Evolutionary conservation across 2,113 vertebrate genomes (phyloP), one percentile per base, ranked within the genome.

Genomic region (Dipodomys merriami): DNA sequence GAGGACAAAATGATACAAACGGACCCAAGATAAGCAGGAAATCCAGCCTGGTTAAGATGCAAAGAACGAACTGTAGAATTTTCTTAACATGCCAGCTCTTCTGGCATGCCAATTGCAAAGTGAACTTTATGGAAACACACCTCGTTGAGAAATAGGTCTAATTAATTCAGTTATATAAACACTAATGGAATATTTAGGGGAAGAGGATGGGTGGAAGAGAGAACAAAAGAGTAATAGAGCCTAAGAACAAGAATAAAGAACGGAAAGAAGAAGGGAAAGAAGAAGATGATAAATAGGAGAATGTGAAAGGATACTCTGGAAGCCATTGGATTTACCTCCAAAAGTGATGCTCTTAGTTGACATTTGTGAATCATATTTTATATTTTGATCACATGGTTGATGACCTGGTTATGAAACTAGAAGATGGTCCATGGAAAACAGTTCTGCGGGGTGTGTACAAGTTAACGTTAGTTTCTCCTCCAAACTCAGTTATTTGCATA

Each of bases 31-130:
- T 92, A 96, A 89, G 94, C 93, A 81, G 65, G 22, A 62, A 95
- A 95, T 87, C 65, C 57, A 73, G 90, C 71, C 84, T 67, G 86
- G 73, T 35, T 89, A 89, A 90, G 81, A 94, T 25, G 93, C 94
- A 94, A 95, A 95, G 96, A 95, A 96, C 93, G 96, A 94, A 96
- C 20, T 95, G 91, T 90, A 89, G 65, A 72, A 33, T 94, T 95
- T 79, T 91, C 84, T 78, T 84, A 89, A 89, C 74, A 94, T 72
- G 82, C 91, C 78, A 91, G 94, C 68, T 95, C 91, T 96, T 91
- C 91, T 95, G 57, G 82, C 90, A 71, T 60, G 93, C 95, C 84
- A 90, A 94, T 69, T 91, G 91, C 90, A 95, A 92, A 94, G 85
- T n/a, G 91, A 95, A 96, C 88, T 95, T 96, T 89, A 91, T 74